phyloP scores from a whole-genome alignment of 2,113 vertebrate species.

The Atrichornis clamosus region DNA sequence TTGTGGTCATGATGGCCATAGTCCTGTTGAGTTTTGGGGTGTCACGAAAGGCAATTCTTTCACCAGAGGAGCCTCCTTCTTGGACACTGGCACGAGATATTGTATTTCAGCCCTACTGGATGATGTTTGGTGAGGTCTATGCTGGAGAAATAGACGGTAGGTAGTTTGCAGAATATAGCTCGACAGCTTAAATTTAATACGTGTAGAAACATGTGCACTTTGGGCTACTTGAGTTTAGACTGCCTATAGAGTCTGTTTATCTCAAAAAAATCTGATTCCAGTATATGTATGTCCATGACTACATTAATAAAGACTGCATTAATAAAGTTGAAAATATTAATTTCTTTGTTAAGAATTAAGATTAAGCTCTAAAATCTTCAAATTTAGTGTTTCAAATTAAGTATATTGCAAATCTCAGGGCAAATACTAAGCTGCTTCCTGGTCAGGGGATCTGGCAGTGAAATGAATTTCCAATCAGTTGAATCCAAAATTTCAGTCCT shows the following conservation, averaged over 20 bases:
- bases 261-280: not conserved
- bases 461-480: not conserved
- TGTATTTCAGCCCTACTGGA: slow-evolving; percentile 96
- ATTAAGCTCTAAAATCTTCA: not conserved
- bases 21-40: slow-evolving; percentile 94
- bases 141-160: slow-evolving; percentile 87
- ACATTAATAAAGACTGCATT: not conserved
- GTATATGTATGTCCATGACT: not conserved
- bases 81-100: slow-evolving; percentile 89
- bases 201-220: not conserved
- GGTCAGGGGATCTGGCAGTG: not conserved
- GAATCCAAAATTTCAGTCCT: not conserved
- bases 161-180: slow-evolving; percentile 22
- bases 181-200: not conserved
- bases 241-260: not conserved
- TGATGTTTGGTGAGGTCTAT: slow-evolving; percentile 98
- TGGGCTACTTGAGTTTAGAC: not conserved
- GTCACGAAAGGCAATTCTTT: slow-evolving; percentile 91
- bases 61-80: slow-evolving; percentile 85
- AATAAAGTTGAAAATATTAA: not conserved
- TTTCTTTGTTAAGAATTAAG: not conserved
- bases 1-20: slow-evolving; percentile 96
- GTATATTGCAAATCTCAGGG: not conserved
- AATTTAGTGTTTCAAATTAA: not conserved
- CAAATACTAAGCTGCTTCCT: not conserved